Evolutionary conservation across 1,140 invertebrate species (phyloP).

Genomic region (Aphelenchoides fujianensis): DNA sequence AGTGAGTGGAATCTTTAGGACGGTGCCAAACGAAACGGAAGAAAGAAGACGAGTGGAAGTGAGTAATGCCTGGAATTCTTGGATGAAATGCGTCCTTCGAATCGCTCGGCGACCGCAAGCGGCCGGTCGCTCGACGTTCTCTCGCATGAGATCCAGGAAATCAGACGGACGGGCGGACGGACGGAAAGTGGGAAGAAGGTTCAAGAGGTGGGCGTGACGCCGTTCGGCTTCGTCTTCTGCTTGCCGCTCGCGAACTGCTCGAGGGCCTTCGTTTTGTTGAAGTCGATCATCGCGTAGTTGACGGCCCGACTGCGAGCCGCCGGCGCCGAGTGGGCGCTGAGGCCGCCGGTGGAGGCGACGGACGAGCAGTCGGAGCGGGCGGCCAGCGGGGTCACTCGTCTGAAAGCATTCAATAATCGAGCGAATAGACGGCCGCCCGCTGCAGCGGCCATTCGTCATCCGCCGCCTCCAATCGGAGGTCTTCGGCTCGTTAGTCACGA

Average conservation of each 20-base stretch:
- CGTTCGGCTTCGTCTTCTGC: not conserved
- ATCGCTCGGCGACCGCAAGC: not conserved
- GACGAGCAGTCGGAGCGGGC: conserved; percentile 21
- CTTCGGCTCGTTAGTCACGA: too few relatives aligned
- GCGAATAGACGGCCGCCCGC: too few relatives aligned
- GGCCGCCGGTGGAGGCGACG: conserved; percentile 6
- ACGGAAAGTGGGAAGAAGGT: too few relatives aligned
- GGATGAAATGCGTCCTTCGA: not conserved
- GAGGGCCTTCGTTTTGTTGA: conserved; percentile 38
- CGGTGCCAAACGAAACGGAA: not conserved
- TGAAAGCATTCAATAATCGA: conserved; percentile 7
- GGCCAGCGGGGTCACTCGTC: not conserved
- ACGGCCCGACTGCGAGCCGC: not conserved
- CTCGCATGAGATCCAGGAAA: not conserved
- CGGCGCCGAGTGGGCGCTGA: not conserved
- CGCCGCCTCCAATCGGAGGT: too few relatives aligned
- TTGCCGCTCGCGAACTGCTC: conserved; percentile 22
- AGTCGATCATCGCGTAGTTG: conserved; percentile 41
- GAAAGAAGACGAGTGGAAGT: not conserved
- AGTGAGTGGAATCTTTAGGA: not conserved
- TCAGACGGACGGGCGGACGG: not conserved
- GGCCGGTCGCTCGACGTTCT: not conserved
- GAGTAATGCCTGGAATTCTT: not conserved
- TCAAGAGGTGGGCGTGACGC: conserved; percentile 8
- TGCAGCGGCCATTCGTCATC: too few relatives aligned